Evolutionary conservation across 2,113 vertebrate species (phyloP), one percentile per base, ranked within the genome.

Genomic region (Notarius lentiginosus): DNA sequence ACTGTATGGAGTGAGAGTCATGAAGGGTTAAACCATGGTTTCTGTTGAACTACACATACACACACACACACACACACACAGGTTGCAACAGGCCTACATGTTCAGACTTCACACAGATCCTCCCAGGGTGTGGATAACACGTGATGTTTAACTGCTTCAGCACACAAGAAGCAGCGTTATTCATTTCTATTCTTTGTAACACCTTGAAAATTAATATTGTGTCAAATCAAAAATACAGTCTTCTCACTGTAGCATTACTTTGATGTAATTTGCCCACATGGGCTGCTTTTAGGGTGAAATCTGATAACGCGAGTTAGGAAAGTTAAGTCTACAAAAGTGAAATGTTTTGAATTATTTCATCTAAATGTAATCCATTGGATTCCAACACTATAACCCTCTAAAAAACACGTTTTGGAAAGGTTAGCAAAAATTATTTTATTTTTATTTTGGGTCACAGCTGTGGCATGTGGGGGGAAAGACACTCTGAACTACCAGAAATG

Each of bases 41-140:
- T 51, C 58, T 82, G 60, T 65, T 82, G 41, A 82, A 51, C 30
- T 41, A 22, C 56, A 22, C 20, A 20, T 9, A 79, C 34, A 34
- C 41, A 30, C 27, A 10, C 70, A 47, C 68, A 47, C 49, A 5
- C 20, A 56, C 51, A 80, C 56, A 22, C 17, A 20, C 79, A 82
- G 58, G 80, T 65, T 82, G 14, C 49, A 65, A 20, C 9, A 82
- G 60, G 14, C 41, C 7, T 15, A 27, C 80, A 4, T 82, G 80
- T 65, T 65, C 14, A 82, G 80, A 82, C 80, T 66, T 82, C 34
- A 82, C 79, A 82, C 34, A 82, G 34, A 63, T 41, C 41, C 60
- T 65, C 80, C 80, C 80, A 82, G 60, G 14, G 27, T 81, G 58
- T 81, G 79, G 65, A 27, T 14, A 65, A 22, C 11, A 4, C 6